Percentiles rank a stretch among this genome's conserved stretches.
Conservation (phyloP, 23 tunicate genomes). For the Corella eumyota region DNA sequence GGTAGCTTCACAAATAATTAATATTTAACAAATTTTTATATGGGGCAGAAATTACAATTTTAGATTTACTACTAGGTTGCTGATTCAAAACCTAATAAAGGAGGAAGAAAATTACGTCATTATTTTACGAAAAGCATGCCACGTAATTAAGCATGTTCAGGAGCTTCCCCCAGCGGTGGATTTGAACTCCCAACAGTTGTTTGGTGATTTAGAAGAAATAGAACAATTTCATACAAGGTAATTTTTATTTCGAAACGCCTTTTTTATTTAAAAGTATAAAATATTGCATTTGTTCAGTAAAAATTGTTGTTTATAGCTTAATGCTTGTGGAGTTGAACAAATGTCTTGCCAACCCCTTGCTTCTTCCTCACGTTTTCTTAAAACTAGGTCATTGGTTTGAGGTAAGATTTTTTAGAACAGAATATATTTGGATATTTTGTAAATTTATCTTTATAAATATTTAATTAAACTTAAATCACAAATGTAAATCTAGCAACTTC, state of each 20-base stretch:
- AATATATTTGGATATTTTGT: no score
- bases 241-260: not conserved
- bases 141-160: conserved; percentile 11
- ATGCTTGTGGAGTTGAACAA: not conserved
- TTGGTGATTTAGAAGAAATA: conserved; percentile 41
- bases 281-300: not conserved
- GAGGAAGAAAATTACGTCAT: conserved; percentile 22
- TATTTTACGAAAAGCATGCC: conserved; percentile 10
- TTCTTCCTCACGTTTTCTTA: conserved; percentile 1
- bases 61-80: not conserved
- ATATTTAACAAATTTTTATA: not conserved
- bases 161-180: conserved; percentile 24
- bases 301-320: not conserved
- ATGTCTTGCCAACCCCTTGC: not conserved
- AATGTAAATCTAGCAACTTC: conserved; percentile 20
- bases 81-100: conserved; percentile 10
- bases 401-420: no score
- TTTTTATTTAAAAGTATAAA: not conserved
- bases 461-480: not conserved
- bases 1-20: not conserved
- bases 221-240: conserved; percentile 44
- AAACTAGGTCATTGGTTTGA: not conserved
- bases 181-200: conserved; percentile 9
- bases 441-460: not conserved
- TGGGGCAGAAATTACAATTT: not conserved